A percentile compares a stretch with the other conserved stretches of the same genome.
phyloP scores from a whole-genome alignment of 2,888 invertebrate genomes.

The Anarsia innoxiella region DNA sequence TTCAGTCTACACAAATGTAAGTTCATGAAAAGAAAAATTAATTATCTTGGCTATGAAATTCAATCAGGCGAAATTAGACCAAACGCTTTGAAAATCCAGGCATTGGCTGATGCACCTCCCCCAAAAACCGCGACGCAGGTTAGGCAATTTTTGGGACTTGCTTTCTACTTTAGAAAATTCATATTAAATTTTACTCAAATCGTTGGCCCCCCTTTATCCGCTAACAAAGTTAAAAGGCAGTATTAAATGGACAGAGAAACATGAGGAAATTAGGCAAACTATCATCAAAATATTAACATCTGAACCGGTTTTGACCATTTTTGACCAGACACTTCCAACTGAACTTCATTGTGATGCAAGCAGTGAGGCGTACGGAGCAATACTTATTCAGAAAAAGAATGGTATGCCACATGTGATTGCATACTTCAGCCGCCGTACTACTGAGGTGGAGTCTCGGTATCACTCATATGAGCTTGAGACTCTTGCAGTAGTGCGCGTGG shows the following conservation, averaged over 20 bases:
- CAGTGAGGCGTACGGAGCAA: conserved; percentile 20
- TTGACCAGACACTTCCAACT: conserved; percentile 13
- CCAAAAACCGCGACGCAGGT: conserved; percentile 18
- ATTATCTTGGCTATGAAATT: background rate
- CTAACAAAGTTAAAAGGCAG: background rate
- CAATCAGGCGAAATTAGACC: background rate
- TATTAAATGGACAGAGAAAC: conserved; percentile 4
- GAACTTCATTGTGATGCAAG: conserved; percentile 24
- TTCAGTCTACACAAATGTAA: conserved; percentile 11
- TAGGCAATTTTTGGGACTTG: conserved; percentile 7
- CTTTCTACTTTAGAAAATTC: conserved; percentile 14
- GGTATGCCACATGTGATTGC: conserved; percentile 10
- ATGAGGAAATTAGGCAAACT: conserved; percentile 1
- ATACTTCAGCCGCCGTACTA: no score
- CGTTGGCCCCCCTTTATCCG: conserved; percentile 8
- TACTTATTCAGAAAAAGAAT: conserved; percentile 14
- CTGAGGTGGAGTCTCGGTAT: no score
- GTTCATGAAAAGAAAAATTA: conserved; percentile 1
- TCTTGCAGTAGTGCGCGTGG: conserved; percentile 15
- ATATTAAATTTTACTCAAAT: conserved; percentile 16
- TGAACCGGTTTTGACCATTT: conserved; percentile 12
- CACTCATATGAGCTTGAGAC: conserved; percentile 20
- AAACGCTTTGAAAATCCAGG: conserved; percentile 1
- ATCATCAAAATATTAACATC: conserved; percentile 3
- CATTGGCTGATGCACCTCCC: conserved; percentile 1